Conservation (phyloP, 2,797 vertebrate species). For the Rhinoraja longicauda region DNA sequence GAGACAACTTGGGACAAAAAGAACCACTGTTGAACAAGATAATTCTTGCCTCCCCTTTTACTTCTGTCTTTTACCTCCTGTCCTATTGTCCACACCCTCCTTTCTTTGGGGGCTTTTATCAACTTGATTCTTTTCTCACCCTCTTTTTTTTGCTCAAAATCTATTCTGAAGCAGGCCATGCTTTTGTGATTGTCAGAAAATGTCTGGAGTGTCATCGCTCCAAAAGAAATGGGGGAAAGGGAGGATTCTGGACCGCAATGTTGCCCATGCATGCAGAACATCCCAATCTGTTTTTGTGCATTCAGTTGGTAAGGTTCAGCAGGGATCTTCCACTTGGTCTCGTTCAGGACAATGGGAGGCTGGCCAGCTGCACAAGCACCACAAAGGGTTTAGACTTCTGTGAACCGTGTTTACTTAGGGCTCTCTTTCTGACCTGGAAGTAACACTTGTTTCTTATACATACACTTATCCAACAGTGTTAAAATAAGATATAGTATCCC, state of each 20-base stretch:
- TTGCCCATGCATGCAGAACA: conserved; percentile 73
- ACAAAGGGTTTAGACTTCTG: conserved; percentile 78
- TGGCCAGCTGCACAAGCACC: conserved; percentile 73
- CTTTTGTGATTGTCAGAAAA: conserved; percentile 66
- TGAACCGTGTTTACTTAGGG: conserved; percentile 81
- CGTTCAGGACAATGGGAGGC: conserved; percentile 73
- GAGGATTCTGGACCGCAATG: conserved; percentile 62
- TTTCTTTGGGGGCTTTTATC: conserved; percentile 58
- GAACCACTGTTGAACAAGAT: conserved; percentile 64
- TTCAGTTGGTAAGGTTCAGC: conserved; percentile 71
- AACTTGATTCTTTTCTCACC: conserved; percentile 64
- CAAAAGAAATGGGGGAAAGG: conserved; percentile 63
- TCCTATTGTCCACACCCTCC: conserved; percentile 59
- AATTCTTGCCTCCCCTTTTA: conserved; percentile 66
- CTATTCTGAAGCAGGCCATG: conserved; percentile 51
- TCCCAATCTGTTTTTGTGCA: conserved; percentile 80
- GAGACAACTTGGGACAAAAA: conserved; percentile 47
- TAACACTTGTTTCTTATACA: conserved; percentile 56
- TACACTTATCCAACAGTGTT: conserved; percentile 66
- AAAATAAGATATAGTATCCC: conserved; percentile 37
- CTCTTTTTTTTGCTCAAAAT: conserved; percentile 49
- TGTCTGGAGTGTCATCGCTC: conserved; percentile 53
- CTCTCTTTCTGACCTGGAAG: conserved; percentile 65
- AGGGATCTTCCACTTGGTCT: conserved; percentile 77
- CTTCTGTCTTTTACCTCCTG: conserved; percentile 58